These are phyloP conservation scores for Erannis defoliaria DNA, from an alignment of 2,888 invertebrate genomes.

Conservation along the genomic window DNA sequence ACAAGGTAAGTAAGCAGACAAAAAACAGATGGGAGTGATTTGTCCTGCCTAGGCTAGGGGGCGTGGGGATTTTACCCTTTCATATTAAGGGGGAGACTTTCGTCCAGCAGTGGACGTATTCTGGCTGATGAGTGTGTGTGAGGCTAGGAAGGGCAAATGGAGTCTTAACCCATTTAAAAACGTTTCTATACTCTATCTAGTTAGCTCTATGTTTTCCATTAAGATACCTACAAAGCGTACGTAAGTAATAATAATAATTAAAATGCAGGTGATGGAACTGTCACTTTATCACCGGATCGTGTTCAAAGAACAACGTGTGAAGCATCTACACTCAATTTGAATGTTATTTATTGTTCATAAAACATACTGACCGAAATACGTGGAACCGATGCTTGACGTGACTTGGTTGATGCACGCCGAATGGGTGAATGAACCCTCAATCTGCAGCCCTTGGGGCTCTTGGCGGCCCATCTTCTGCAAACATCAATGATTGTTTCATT, in stretches of 20 bases:
- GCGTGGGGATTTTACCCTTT: too few relatives aligned
- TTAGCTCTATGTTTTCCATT: too few relatives aligned
- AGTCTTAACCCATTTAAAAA: too few relatives aligned
- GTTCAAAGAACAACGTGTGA: constrained; percentile 45
- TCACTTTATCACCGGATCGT: constrained; percentile 10
- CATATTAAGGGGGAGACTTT: too few relatives aligned
- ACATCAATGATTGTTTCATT: too few relatives aligned
- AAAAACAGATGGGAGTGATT: too few relatives aligned
- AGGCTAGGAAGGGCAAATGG: too few relatives aligned
- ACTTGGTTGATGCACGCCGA: constrained; percentile 70
- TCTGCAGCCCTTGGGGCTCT: constrained; percentile 56
- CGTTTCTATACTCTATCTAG: too few relatives aligned
- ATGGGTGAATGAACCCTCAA: constrained; percentile 69
- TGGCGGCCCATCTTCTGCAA: constrained; percentile 82
- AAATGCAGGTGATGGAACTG: neutral
- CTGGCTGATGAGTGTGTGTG: too few relatives aligned
- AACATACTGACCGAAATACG: constrained; percentile 82
- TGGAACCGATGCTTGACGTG: constrained; percentile 73
- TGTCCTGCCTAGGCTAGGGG: too few relatives aligned
- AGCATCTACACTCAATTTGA: constrained; percentile 45
- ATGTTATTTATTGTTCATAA: constrained; percentile 63
- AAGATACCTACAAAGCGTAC: neutral
- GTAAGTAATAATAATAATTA: neutral
- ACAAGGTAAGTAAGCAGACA: too few relatives aligned
- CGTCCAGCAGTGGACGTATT: too few relatives aligned